phyloP scores from a whole-genome alignment of 2,797 vertebrate species.

The Phataginus tricuspis region DNA sequence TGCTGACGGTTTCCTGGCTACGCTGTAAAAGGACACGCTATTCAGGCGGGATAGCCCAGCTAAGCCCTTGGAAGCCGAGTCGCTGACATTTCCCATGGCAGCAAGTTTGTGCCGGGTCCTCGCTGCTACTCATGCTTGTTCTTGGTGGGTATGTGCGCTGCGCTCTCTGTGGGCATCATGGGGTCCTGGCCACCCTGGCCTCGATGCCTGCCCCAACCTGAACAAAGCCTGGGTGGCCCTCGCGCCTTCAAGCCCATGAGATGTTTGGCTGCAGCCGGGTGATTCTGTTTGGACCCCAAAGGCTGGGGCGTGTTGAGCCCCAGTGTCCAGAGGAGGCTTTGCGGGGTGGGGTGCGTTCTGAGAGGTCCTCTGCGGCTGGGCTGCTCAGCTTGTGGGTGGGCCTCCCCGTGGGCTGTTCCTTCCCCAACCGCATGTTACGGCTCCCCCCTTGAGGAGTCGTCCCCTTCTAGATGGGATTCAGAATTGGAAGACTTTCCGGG shows the following conservation, averaged over 20 bases:
- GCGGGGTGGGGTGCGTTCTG: fast-evolving
- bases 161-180: fast-evolving
- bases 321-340: neutral
- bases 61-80: neutral
- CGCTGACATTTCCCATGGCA: neutral
- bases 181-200: neutral
- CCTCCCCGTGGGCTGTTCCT: neutral
- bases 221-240: neutral
- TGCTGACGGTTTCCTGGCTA: neutral
- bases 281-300: neutral
- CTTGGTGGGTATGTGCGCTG: fast-evolving
- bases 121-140: fast-evolving
- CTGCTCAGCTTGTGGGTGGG: neutral
- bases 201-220: neutral
- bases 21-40: fast-evolving
- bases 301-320: neutral
- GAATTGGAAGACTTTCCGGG: neutral
- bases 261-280: neutral
- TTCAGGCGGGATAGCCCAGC: neutral
- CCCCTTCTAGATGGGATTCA: neutral
- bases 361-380: neutral
- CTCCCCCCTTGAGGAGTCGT: no score
- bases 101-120: neutral
- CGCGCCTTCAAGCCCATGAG: neutral
- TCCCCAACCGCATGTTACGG: fast-evolving